Percentiles rank a stretch among this genome's conserved stretches.
Evolutionary conservation across 2,797 vertebrate genomes (phyloP).

Genomic region (Gallirallus australis): DNA sequence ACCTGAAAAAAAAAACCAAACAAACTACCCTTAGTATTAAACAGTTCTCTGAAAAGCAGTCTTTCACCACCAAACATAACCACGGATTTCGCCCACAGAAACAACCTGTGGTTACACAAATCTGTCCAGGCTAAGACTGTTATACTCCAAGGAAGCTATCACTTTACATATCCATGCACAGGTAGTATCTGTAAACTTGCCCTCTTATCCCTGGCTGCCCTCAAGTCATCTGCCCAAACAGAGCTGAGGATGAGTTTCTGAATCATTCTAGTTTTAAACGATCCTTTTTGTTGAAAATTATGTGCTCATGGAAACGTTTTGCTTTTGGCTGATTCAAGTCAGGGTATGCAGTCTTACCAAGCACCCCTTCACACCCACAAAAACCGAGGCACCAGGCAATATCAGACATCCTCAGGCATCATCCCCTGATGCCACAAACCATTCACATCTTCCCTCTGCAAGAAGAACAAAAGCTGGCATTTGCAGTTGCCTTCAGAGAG

Average conservation of each 20-base stretch:
- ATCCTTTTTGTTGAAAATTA: background rate
- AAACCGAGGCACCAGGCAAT: background rate
- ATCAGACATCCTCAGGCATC: background rate
- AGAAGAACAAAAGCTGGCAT: background rate
- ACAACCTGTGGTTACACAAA: fast-evolving
- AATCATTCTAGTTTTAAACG: background rate
- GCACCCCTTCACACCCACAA: background rate
- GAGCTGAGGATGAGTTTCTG: background rate
- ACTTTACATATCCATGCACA: no score
- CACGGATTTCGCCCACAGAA: background rate
- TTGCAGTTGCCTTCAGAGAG: background rate
- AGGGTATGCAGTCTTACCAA: background rate
- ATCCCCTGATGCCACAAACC: background rate
- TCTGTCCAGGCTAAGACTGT: background rate
- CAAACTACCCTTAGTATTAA: background rate
- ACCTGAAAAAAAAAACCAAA: background rate
- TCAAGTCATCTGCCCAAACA: background rate
- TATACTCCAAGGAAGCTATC: background rate
- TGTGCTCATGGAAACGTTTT: background rate
- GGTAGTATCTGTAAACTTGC: background rate
- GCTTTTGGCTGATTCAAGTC: background rate
- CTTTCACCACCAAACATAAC: background rate
- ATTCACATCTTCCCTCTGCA: background rate
- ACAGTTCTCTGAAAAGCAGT: background rate
- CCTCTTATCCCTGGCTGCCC: background rate